Conservation (phyloP, 2,797 vertebrate genomes). For the Artibeus jamaicensis region DNA sequence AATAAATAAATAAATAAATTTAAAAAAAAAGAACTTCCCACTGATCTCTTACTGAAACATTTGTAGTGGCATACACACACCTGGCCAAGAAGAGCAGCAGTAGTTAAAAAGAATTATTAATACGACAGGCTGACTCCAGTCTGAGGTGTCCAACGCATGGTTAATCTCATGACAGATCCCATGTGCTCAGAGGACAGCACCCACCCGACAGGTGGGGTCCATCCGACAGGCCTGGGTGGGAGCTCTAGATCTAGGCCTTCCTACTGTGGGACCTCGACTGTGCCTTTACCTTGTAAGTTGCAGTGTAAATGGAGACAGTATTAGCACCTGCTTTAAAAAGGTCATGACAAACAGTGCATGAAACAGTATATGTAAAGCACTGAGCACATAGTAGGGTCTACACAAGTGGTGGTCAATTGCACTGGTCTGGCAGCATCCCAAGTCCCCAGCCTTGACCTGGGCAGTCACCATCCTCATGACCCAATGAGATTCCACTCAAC, state of each 20-base stretch:
- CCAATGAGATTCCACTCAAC: neutral
- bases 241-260: neutral
- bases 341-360: accelerated
- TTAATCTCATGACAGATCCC: neutral
- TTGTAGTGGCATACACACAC: neutral
- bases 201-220: neutral
- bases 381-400: neutral
- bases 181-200: neutral
- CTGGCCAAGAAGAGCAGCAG: neutral
- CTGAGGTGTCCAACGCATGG: neutral
- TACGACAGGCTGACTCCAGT: neutral
- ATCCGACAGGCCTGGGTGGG: neutral
- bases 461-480: neutral
- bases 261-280: neutral
- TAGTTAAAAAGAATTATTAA: neutral
- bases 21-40: neutral
- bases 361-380: accelerated
- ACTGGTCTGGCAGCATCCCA: neutral
- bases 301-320: neutral
- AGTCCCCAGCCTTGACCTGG: too few relatives aligned
- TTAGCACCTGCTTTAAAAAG: neutral
- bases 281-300: neutral
- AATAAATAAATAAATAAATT: too few relatives aligned
- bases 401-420: neutral
- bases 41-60: neutral